Evolutionary conservation across 2,113 vertebrate genomes (phyloP).

Genomic region (Dromas ardeola): DNA sequence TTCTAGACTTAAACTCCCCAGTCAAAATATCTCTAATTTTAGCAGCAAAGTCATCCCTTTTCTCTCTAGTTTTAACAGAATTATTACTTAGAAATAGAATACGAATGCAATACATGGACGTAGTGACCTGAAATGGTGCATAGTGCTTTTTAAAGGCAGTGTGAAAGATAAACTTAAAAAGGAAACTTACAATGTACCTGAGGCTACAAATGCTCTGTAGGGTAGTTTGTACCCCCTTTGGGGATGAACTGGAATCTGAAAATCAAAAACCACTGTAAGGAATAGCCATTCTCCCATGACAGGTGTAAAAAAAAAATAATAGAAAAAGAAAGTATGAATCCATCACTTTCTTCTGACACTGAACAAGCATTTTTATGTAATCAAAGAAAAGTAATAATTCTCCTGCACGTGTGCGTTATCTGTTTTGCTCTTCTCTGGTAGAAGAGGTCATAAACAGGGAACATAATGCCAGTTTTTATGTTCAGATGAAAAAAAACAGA

Average conservation of each 20-base stretch:
- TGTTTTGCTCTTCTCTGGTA: background rate
- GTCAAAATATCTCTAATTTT: background rate
- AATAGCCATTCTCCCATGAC: background rate
- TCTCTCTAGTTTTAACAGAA: background rate
- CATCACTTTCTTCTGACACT: background rate
- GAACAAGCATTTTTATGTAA: background rate
- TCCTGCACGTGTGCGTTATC: background rate
- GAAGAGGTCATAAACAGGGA: background rate
- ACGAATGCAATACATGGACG: background rate
- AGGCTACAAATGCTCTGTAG: background rate
- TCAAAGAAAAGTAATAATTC: background rate
- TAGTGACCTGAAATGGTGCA: background rate
- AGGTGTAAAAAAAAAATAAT: background rate
- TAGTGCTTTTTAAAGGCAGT: background rate
- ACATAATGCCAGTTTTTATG: background rate
- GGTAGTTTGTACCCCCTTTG: background rate
- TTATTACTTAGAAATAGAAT: background rate
- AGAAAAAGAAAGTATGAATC: background rate
- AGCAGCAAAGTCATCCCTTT: background rate
- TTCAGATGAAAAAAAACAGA: background rate
- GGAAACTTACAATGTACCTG: background rate
- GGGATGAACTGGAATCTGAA: background rate
- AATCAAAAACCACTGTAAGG: background rate
- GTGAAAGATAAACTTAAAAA: background rate
- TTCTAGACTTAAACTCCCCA: background rate